phyloP scores from a whole-genome alignment of 2,797 vertebrate species.

The Sphenopsis melanotis region DNA sequence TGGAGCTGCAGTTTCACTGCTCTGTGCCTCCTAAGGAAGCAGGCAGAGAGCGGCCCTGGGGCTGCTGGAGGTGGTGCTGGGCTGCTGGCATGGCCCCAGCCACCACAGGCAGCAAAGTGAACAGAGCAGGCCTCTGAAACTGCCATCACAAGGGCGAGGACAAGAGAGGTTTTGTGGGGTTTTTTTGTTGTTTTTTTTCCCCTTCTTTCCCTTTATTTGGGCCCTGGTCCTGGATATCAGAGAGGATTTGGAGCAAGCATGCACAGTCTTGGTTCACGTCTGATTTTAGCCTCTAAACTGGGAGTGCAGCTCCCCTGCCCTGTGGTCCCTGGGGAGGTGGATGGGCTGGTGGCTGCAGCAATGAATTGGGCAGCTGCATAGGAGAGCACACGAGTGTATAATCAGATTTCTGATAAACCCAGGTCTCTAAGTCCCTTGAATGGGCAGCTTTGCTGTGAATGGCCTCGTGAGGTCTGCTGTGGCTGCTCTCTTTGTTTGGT shows the following conservation, averaged over 20 bases:
- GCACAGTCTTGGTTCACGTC: rapidly evolving
- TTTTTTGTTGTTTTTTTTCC: no score
- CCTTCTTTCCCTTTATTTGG: not conserved
- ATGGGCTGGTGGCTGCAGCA: not conserved
- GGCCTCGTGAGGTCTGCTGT: constrained; percentile 17
- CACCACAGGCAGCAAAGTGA: not conserved
- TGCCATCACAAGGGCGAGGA: not conserved
- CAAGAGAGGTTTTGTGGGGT: rapidly evolving
- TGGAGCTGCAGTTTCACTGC: not conserved
- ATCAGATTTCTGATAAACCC: constrained; percentile 41
- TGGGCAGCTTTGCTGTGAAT: constrained; percentile 39
- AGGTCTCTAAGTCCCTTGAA: constrained; percentile 4
- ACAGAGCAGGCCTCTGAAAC: not conserved
- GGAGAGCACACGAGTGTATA: not conserved
- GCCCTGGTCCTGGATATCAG: not conserved
- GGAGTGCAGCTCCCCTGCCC: not conserved
- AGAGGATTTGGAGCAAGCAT: not conserved
- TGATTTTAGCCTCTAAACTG: not conserved
- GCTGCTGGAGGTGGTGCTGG: not conserved
- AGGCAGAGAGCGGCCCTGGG: not conserved
- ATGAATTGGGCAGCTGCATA: constrained; percentile 15
- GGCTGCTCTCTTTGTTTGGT: constrained; percentile 38
- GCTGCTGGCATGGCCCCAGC: not conserved
- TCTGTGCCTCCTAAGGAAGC: not conserved
- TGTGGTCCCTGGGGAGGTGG: not conserved